phyloP scores from a whole-genome alignment of 2,888 invertebrate genomes.

The Spilosoma lubricipeda region DNA sequence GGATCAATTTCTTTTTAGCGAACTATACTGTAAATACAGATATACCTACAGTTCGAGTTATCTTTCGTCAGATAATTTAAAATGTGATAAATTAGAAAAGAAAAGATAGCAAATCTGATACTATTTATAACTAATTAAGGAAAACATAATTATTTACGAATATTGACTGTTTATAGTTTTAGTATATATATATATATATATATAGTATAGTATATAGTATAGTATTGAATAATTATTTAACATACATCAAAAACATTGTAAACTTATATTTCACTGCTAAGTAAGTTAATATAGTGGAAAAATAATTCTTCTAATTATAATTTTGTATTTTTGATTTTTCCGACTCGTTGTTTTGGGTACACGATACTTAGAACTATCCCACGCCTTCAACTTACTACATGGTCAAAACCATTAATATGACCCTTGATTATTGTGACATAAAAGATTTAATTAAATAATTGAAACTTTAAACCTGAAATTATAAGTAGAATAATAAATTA shows the following conservation, averaged over 20 bases:
- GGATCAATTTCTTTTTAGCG: background rate
- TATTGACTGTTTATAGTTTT: background rate
- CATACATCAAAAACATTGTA: background rate
- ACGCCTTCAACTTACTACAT: too few relatives aligned
- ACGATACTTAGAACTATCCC: too few relatives aligned
- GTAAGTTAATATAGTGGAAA: background rate
- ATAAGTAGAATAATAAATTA: too few relatives aligned
- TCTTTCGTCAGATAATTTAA: background rate
- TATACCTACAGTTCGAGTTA: background rate
- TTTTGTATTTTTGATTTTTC: too few relatives aligned
- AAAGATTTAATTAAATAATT: too few relatives aligned
- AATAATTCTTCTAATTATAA: background rate
- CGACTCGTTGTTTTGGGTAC: too few relatives aligned
- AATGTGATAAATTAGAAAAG: background rate
- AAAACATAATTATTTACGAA: background rate
- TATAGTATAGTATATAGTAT: too few relatives aligned
- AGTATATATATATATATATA: too few relatives aligned
- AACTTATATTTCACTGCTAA: background rate
- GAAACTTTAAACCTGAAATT: too few relatives aligned
- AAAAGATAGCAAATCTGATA: too few relatives aligned
- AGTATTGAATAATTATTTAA: background rate
- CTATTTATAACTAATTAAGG: background rate
- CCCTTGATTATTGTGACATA: too few relatives aligned
- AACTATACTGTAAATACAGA: background rate
- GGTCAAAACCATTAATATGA: too few relatives aligned